Evolutionary conservation across 2,888 invertebrate species (phyloP).

Genomic region (Limnephilus lunatus): DNA sequence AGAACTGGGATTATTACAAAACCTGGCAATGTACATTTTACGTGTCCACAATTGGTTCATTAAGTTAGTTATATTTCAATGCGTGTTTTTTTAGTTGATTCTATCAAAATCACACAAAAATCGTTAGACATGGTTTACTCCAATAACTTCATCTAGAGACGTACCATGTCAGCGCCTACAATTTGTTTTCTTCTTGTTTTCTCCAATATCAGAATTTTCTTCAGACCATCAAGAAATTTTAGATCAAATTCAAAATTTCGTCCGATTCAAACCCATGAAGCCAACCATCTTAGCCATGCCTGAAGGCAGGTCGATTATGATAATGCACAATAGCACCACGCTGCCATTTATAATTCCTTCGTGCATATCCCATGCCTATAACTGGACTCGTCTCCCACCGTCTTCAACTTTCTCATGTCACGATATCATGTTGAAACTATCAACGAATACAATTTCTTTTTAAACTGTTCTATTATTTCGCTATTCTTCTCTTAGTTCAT

Average conservation of each 20-base stretch:
- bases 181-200: no score
- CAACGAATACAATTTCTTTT: background rate
- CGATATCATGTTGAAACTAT: background rate
- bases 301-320: background rate
- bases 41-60: no score
- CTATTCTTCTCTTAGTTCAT: background rate
- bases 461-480: background rate
- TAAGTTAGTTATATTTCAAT: no score
- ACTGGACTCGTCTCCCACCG: background rate
- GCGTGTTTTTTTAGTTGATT: no score
- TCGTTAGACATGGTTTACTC: no score
- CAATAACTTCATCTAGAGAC: no score
- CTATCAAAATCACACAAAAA: no score
- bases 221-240: background rate
- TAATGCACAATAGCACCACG: background rate
- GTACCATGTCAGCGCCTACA: no score
- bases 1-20: no score
- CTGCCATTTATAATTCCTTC: background rate
- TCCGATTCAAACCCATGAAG: background rate
- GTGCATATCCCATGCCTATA: background rate
- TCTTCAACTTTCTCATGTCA: background rate
- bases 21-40: no score
- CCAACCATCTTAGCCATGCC: background rate
- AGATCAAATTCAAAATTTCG: background rate
- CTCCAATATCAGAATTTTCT: background rate